Evolutionary conservation across 2,888 invertebrate genomes (phyloP).

Genomic region (Luffia ferchaultella): DNA sequence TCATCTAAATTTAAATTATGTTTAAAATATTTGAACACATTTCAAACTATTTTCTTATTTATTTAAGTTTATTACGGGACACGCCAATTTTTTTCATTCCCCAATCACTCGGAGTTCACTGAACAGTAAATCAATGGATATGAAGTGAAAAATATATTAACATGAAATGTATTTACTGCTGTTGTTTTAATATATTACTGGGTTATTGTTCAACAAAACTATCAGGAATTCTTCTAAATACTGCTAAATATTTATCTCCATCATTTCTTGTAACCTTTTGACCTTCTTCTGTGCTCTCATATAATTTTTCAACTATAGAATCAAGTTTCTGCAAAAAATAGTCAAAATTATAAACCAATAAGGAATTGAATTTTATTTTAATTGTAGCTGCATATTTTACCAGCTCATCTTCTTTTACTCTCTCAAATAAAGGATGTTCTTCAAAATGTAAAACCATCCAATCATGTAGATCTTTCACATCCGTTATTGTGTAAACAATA

Average conservation of each 20-base stretch:
- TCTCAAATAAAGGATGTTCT: constrained; percentile 89
- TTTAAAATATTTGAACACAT: too few species aligned
- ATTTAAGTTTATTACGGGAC: too few species aligned
- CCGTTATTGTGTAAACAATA: constrained; percentile 94
- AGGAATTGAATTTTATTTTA: too few species aligned
- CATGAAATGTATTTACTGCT: too few species aligned
- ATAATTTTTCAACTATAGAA: constrained; percentile 88
- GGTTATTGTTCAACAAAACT: constrained; percentile 14
- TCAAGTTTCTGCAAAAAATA: constrained; percentile 72
- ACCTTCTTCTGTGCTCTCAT: constrained; percentile 96
- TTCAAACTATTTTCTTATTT: too few species aligned
- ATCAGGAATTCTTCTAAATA: constrained; percentile 74
- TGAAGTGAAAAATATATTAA: too few species aligned
- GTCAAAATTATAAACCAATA: constrained; percentile 7
- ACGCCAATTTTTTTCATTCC: too few species aligned
- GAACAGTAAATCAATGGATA: too few species aligned
- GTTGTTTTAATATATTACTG: too few species aligned
- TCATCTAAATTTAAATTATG: too few species aligned
- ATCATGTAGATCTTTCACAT: constrained; percentile 95
- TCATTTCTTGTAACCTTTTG: constrained; percentile 96
- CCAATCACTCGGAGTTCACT: too few species aligned
- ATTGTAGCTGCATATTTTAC: too few species aligned
- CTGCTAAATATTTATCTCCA: constrained; percentile 92
- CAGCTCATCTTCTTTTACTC: constrained; percentile 76
- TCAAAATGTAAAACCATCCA: constrained; percentile 96